Evolutionary conservation across 2,113 vertebrate species (phyloP).

Genomic region (Chloropsis cyanopogon): DNA sequence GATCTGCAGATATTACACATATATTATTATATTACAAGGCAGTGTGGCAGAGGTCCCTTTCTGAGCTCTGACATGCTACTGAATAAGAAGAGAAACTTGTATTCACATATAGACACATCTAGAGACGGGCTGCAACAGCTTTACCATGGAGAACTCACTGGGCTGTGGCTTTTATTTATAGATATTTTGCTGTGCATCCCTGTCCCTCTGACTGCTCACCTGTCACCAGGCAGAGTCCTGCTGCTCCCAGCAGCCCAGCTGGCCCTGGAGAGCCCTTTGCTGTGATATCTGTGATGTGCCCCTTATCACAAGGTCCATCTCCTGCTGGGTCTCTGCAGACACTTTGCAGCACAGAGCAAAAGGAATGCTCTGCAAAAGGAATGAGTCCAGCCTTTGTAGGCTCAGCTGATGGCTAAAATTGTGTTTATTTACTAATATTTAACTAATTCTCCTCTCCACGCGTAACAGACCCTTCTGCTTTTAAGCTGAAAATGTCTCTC

Average conservation of each 20-base stretch:
- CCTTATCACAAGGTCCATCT: not conserved
- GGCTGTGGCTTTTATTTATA: not conserved
- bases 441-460: not conserved
- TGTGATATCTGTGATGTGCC: not conserved
- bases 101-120: fast-evolving
- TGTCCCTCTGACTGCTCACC: not conserved
- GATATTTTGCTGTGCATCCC: not conserved
- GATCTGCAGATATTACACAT: conserved; percentile 27
- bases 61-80: not conserved
- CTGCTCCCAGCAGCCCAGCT: not conserved
- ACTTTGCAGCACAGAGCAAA: fast-evolving
- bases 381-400: fast-evolving
- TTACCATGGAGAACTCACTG: not conserved
- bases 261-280: not conserved
- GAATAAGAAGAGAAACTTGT: not conserved
- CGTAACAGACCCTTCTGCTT: not conserved
- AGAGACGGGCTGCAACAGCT: not conserved
- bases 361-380: no score
- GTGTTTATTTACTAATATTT: not conserved
- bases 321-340: not conserved
- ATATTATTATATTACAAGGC: not conserved
- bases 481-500: not conserved
- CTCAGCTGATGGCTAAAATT: not conserved
- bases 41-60: not conserved
- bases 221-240: not conserved